These are phyloP conservation scores for Acipenser oxyrinchus DNA, from an alignment of 2,797 vertebrate genomes.

Conservation along the genomic window DNA sequence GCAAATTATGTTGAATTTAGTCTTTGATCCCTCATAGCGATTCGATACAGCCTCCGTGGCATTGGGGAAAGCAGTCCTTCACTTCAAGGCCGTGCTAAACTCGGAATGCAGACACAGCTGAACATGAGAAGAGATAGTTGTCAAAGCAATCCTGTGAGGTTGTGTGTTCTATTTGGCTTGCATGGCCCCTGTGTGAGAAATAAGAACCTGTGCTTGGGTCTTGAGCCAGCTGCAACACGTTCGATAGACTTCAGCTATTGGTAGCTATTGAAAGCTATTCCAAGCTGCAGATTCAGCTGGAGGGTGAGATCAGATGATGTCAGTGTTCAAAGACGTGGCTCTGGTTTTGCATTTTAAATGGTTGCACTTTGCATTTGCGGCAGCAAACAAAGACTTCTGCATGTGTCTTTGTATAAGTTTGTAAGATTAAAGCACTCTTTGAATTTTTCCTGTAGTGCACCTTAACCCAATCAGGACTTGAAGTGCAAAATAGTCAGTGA, in stretches of 20 bases:
- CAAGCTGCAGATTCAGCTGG: neutral
- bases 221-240: neutral
- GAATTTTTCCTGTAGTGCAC: neutral
- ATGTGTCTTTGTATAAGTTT: neutral
- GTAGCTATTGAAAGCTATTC: neutral
- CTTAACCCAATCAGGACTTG: too few species aligned
- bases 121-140: slow-evolving; percentile 16
- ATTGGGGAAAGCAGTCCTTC: neutral
- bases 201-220: slow-evolving; percentile 13
- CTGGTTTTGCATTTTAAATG: neutral
- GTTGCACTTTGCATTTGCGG: neutral
- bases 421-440: neutral
- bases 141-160: slow-evolving; percentile 3
- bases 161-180: slow-evolving; percentile 16
- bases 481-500: too few species aligned
- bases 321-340: neutral
- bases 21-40: neutral
- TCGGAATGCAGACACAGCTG: slow-evolving; percentile 18
- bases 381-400: neutral
- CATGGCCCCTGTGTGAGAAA: slow-evolving; percentile 45
- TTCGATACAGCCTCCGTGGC: neutral
- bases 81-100: slow-evolving; percentile 6
- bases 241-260: neutral
- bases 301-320: neutral
- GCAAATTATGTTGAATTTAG: neutral